These are phyloP conservation scores for Cnemophilus loriae DNA, from an alignment of 2,113 vertebrate species.

Conservation along the genomic window DNA sequence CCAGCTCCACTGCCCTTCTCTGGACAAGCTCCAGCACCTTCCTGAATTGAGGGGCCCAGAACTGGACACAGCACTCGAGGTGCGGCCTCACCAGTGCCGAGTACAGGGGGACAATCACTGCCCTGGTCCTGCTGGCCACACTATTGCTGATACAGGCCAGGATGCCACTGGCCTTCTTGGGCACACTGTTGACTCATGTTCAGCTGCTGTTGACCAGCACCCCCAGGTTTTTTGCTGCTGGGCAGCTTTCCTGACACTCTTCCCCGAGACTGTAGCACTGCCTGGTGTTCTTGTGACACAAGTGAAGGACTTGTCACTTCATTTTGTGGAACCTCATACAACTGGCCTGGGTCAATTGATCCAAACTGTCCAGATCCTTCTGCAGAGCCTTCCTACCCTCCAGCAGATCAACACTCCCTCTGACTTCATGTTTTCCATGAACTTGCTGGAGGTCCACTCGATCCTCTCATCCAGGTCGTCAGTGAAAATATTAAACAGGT, in stretches of 20 bases:
- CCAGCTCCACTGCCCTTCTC: neutral
- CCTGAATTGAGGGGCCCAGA: neutral
- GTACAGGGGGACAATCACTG: neutral
- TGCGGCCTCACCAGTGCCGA: neutral
- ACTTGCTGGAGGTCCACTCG: neutral
- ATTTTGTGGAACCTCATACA: neutral
- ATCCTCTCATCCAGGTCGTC: neutral
- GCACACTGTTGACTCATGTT: neutral
- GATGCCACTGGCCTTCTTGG: neutral
- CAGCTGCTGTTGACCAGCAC: neutral
- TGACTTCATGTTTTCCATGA: neutral
- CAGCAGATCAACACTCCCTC: neutral
- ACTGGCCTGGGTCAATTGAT: neutral
- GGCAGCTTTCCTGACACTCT: neutral
- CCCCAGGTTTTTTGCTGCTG: neutral
- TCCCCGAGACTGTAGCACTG: neutral
- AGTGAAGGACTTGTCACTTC: neutral
- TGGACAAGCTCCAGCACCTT: neutral
- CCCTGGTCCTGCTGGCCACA: neutral
- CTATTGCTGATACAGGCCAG: neutral
- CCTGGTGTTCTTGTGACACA: neutral
- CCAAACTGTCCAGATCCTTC: neutral
- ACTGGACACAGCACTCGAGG: neutral
- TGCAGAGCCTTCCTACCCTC: neutral
- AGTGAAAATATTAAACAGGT: neutral